Base-by-base conservation (phyloP, 2,888 invertebrate genomes). In the Aphelenchoides bicaudatus region DNA sequence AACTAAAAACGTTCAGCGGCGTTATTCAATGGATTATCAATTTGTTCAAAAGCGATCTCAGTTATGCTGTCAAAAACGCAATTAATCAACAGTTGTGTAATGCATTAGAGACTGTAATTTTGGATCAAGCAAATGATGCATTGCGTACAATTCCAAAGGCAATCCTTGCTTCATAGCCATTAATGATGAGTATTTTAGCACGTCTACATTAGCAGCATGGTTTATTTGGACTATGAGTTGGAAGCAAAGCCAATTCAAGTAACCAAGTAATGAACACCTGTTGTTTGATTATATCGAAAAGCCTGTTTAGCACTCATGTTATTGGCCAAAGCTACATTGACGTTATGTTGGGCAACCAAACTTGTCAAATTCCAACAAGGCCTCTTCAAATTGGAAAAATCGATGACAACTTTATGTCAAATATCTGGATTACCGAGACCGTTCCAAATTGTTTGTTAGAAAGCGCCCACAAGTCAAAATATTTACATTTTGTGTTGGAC, bases 11-110 rank as follows among this genome's bases (percentile, higher is more conserved):
- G n/a, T n/a, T n/a, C n/a, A n/a, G 74, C 43, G 68, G 72, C 28
- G 66, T 74, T 1, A 56, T 74, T 29, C 68, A 68, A 2, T 74
- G 72, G 72, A 57, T 74, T 6, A 67, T 74, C 16, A 71, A 74
- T 43, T 59, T 74, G 13, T 74, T 74, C 61, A 56, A 63, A 2
- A 50, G 58, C 1, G 63, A 64, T 10, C 57, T 74, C 16, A 67
- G 70, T 21, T 51, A 50, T 6, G 56, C 68, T 1, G 58, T 74
- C 47, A 66, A 63, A 49, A 28, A 65, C 31, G 19, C 10, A 25
- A 16, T 16, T 58, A 34, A 54, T 21, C 54, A 59, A n/a, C 47
- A 73, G 63, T 68, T 74, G 6, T 74, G 74, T 49, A 48, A 47
- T 13, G 56, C 67, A 6, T 65, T 68, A 10, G 39, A 51, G 23